Evolutionary conservation across 1,140 invertebrate genomes (phyloP).

Genomic region (Druon quercuslanigerum): DNA sequence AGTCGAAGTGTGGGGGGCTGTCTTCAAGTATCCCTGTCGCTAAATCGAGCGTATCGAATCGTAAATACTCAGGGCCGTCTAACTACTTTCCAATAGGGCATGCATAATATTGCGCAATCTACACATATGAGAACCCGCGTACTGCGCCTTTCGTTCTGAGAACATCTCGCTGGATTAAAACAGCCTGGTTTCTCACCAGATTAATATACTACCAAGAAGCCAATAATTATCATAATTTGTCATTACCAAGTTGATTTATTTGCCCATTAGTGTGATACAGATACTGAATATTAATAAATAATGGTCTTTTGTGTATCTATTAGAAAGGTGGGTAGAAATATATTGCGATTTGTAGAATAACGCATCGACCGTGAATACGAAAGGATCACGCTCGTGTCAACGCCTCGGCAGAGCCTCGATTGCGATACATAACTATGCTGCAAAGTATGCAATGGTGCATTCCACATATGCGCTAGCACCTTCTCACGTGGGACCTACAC

Average conservation of each 20-base stretch:
- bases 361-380: conserved; percentile 36
- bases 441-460: conserved; percentile 67
- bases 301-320: conserved; percentile 21
- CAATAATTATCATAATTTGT: conserved; percentile 18
- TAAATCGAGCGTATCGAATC: too few species aligned
- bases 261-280: background rate
- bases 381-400: conserved; percentile 50
- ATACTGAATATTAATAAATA: conserved; percentile 27
- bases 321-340: conserved; percentile 13
- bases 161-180: too few species aligned
- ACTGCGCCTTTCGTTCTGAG: too few species aligned
- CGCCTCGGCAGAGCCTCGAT: conserved; percentile 61
- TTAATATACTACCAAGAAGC: background rate
- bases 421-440: conserved; percentile 63
- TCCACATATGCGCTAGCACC: conserved; percentile 65
- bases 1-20: too few species aligned
- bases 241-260: background rate
- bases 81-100: too few species aligned
- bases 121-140: too few species aligned
- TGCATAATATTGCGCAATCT: too few species aligned
- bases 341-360: conserved; percentile 33
- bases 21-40: too few species aligned
- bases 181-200: too few species aligned
- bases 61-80: too few species aligned
- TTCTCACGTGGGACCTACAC: conserved; percentile 67